Base-by-base conservation (phyloP, 1,140 invertebrate species). In the Drosophila lacteicornis region DNA sequence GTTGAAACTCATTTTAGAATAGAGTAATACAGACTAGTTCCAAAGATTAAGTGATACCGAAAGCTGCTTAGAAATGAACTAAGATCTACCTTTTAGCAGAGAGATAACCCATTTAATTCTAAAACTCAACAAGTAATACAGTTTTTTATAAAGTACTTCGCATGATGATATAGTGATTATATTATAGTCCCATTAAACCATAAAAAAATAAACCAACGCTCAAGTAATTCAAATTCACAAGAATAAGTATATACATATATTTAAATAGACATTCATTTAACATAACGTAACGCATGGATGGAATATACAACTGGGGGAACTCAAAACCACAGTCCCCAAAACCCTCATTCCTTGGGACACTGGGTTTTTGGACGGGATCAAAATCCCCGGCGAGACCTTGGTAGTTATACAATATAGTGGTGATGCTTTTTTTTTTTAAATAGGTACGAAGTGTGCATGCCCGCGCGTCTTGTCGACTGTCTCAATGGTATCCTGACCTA, bases 401-500 rank as follows among this genome's bases (percentile, higher is more conserved):
- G 38, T 19, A 65, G 70, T 63, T 75, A 75, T 80, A 84, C 71
- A 85, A 78, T 80, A 78, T 81, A 85, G 67, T 38, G 43, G 58
- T 82, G 58, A 73, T 61, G 66, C 53, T 65, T 47, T 9, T 27
- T 12, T 46, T 50, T 30, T 68, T 66, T 75, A 76, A 68, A 83
- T 79, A 79, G 66, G 60, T 79, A 76, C 62, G 74, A 74, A 79
- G 50, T 81, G 59, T 85, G 68, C 69, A 67, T 80, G 76, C 76
- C 77, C 77, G 42, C 58, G 79, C 62, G 61, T 78, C 56, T 68
- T 91, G 74, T 91, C 76, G 82, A 70, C 62, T 88, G 69, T 91
- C 63, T 91, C 86, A 88, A 90, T 81, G 79, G 84, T 87, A 83
- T 81, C 70, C 75, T 57, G 75, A 79, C 61, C 68, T 88, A 88